A percentile compares a stretch with the other conserved stretches of the same genome.
phyloP scores from a whole-genome alignment of 2,113 vertebrate species.

The Mohoua ochrocephala region DNA sequence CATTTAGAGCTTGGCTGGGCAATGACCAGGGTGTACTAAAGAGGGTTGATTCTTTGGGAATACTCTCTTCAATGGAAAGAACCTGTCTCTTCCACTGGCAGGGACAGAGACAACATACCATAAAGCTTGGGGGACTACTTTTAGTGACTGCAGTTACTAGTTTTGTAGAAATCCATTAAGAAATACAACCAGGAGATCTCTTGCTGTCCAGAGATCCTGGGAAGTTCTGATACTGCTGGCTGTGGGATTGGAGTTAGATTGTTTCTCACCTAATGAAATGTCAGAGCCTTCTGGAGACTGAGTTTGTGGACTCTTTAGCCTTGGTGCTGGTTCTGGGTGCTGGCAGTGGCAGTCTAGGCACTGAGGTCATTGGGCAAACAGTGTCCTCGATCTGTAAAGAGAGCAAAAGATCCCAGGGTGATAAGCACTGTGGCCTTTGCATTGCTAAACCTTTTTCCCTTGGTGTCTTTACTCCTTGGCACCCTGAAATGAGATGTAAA shows the following conservation, averaged over 20 bases:
- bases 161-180: not conserved
- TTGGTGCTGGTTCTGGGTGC: not conserved
- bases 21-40: not conserved
- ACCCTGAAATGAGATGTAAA: not conserved
- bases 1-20: not conserved
- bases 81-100: not conserved
- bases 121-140: not conserved
- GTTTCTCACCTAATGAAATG: not conserved
- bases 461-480: not conserved
- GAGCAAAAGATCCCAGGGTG: not conserved
- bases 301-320: not conserved
- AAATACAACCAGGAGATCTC: not conserved
- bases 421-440: not conserved
- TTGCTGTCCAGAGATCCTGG: not conserved
- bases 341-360: not conserved
- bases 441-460: not conserved
- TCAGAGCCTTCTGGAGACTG: not conserved
- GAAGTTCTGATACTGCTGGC: not conserved
- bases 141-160: not conserved
- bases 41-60: not conserved
- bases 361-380: not conserved
- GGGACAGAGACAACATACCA: not conserved
- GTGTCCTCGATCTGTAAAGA: not conserved
- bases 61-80: not conserved
- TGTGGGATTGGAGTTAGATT: not conserved